A percentile compares a stretch with the other conserved stretches of the same genome.
Evolutionary conservation across 2,888 invertebrate genomes (phyloP).

Genomic region (Polydesmus complanatus): DNA sequence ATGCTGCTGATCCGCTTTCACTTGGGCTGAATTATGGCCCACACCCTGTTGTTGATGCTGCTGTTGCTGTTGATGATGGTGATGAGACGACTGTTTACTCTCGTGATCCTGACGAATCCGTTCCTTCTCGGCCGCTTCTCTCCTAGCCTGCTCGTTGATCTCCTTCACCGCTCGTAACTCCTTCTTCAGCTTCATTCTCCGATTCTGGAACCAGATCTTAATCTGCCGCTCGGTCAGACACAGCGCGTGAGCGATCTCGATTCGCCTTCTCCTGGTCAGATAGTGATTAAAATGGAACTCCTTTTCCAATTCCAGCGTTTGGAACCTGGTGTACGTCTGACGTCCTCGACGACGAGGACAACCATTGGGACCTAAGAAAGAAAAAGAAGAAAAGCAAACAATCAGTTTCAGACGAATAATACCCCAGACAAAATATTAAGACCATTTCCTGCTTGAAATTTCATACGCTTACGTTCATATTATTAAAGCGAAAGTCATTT

Average conservation of each 20-base stretch:
- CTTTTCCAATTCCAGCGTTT: constrained; percentile 27
- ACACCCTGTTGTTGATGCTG: constrained; percentile 34
- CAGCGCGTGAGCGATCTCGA: constrained; percentile 92
- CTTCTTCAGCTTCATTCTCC: constrained; percentile 93
- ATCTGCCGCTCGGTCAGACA: constrained; percentile 93
- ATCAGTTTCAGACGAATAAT: too few species aligned
- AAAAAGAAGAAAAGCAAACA: neutral
- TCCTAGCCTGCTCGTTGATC: constrained; percentile 73
- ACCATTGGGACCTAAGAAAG: constrained; percentile 68
- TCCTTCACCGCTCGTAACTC: constrained; percentile 87
- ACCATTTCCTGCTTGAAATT: too few species aligned
- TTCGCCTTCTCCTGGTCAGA: constrained; percentile 84
- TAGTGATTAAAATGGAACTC: constrained; percentile 65
- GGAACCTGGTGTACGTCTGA: constrained; percentile 91
- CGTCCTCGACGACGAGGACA: constrained; percentile 86
- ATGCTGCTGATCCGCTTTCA: constrained; percentile 46
- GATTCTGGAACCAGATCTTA: constrained; percentile 82
- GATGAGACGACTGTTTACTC: constrained; percentile 47
- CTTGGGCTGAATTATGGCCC: neutral
- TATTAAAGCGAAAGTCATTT: too few species aligned
- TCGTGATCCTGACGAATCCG: constrained; percentile 68
- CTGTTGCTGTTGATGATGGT: constrained; percentile 60
- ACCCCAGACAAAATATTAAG: too few species aligned
- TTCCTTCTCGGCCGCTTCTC: constrained; percentile 49
- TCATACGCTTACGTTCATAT: too few species aligned